Percentiles rank a stretch among this genome's conserved stretches.
These are phyloP conservation scores for Anthopleura sola DNA, from an alignment of 64 coral and sea anemone species.

Conservation along the genomic window DNA sequence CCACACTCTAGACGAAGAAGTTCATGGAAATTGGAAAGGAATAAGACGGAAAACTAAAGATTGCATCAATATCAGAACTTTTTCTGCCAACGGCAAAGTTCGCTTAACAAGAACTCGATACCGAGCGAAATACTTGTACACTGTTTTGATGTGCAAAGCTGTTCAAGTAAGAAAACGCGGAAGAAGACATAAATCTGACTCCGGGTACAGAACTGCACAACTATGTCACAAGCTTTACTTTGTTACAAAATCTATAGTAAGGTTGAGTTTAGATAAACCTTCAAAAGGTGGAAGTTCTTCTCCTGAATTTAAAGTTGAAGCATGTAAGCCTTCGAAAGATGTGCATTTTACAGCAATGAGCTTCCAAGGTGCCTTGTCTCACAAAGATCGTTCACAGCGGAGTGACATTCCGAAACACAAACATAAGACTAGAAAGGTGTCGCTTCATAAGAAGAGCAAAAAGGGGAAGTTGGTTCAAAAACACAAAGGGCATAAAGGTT, in stretches of 20 bases:
- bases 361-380: background rate
- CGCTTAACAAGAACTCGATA: conserved; percentile 24
- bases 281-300: background rate
- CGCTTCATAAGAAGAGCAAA: background rate
- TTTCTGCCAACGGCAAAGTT: conserved; percentile 68
- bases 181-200: conserved; percentile 4
- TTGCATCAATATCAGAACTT: conserved; percentile 56
- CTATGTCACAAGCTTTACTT: conserved; percentile 71
- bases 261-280: background rate
- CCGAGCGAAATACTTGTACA: conserved; percentile 53
- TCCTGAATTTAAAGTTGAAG: conserved; percentile 15
- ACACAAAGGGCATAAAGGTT: background rate
- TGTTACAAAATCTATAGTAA: conserved; percentile 43
- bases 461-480: conserved; percentile 15
- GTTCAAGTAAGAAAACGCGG: conserved; percentile 48
- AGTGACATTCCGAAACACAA: conserved; percentile 4
- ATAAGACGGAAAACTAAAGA: conserved; percentile 47
- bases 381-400: background rate
- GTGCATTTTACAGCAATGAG: background rate
- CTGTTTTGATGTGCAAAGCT: conserved; percentile 51
- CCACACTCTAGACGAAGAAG: conserved; percentile 78
- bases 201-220: conserved; percentile 35
- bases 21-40: conserved; percentile 64
- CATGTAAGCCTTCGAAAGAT: conserved; percentile 41
- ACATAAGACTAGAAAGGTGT: background rate